Evolutionary conservation across 1,140 invertebrate species (phyloP).

Genomic region (Anastrepha obliqua): DNA sequence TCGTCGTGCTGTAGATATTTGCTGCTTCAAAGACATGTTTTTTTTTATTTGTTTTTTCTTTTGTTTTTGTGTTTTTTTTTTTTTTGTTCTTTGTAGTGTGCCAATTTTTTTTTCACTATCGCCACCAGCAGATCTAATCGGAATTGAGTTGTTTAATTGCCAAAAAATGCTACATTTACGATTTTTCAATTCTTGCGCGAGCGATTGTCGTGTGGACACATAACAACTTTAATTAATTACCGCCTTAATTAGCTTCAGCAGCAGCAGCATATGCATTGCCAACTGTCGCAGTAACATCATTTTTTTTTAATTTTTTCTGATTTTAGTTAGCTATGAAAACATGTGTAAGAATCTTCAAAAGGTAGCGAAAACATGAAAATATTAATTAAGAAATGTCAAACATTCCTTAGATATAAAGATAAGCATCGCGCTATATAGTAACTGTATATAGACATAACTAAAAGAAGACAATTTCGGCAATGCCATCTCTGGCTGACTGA

Average conservation of each 20-base stretch:
- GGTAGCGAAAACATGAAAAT: constrained; percentile 58
- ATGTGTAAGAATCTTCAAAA: constrained; percentile 57
- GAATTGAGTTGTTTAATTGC: constrained; percentile 43
- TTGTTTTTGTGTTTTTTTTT: not conserved
- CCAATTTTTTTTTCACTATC: not conserved
- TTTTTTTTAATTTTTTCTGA: no score
- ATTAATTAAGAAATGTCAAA: constrained; percentile 58
- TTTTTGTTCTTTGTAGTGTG: not conserved
- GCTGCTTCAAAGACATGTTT: no score
- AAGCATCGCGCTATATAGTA: not conserved
- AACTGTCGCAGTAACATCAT: no score
- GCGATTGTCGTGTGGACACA: not conserved
- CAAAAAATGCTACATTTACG: constrained; percentile 5
- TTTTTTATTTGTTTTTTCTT: not conserved
- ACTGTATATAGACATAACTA: not conserved
- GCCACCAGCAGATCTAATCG: constrained; percentile 3
- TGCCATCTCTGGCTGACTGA: not conserved
- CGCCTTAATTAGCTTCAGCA: constrained; percentile 53
- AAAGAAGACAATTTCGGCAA: not conserved
- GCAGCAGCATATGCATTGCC: not conserved
- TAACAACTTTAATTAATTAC: constrained; percentile 46
- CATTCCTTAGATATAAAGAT: not conserved
- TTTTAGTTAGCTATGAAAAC: not conserved
- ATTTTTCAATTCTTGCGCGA: not conserved
- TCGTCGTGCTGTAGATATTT: no score